Evolutionary conservation across 2,113 vertebrate species (phyloP).

Genomic region (Festucalex cinctus): DNA sequence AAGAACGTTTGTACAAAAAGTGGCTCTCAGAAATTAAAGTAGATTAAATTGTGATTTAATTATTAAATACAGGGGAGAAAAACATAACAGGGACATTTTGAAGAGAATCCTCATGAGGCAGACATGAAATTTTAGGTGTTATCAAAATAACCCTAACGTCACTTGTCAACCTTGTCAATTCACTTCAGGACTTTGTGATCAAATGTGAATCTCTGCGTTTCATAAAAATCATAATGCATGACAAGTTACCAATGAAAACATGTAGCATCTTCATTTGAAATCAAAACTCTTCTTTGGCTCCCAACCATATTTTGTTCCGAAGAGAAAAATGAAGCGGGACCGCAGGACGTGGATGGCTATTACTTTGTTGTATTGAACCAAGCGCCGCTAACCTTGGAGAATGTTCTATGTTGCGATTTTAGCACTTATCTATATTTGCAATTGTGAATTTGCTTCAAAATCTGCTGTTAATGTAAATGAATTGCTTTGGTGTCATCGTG

Average conservation of each 20-base stretch:
- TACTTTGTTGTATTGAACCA: too few relatives aligned
- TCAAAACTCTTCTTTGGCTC: neutral
- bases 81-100: constrained; percentile 5
- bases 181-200: neutral
- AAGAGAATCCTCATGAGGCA: neutral
- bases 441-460: too few relatives aligned
- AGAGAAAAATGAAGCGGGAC: too few relatives aligned
- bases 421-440: too few relatives aligned
- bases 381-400: too few relatives aligned
- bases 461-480: too few relatives aligned
- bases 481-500: too few relatives aligned
- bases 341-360: too few relatives aligned
- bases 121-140: neutral
- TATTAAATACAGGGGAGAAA: neutral
- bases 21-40: neutral
- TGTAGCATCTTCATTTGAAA: neutral
- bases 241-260: neutral
- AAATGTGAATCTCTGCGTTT: too few relatives aligned
- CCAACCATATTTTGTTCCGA: neutral
- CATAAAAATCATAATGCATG: neutral
- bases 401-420: too few relatives aligned
- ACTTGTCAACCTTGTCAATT: neutral
- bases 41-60: neutral
- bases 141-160: neutral
- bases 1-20: neutral